Evolutionary conservation across 2,888 invertebrate species (phyloP), one percentile per base, ranked within the genome.

Genomic region (Synergus umbraculus): DNA sequence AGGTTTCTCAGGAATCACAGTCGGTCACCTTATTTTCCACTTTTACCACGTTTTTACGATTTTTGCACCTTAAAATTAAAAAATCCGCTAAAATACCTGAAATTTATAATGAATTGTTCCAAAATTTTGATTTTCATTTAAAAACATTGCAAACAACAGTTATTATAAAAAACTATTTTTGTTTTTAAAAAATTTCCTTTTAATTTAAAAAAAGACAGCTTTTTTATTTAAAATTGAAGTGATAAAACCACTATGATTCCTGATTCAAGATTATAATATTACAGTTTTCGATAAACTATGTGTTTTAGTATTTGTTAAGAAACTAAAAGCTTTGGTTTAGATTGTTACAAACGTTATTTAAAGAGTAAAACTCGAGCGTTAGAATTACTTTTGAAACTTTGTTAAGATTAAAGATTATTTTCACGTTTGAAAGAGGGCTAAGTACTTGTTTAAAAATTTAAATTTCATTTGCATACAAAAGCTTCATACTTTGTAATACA

Each of bases 311-410:
- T 18, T 58, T 18, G 3, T 58, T 9, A 58, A 58, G 58, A 18
- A 9, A n/a, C 9, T 58, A 18, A 58, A 58, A 58, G 54, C 18
- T 58, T 37, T 58, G 1, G 54, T 79, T 69, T 43, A 18, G 43
- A 64, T 9, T 15, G 22, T 4, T 73, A 18, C 69, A 13, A 15
- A 76, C 73, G 67, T 76, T 76, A 76, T 76, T 80, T 66, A 66
- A 78, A 80, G 63, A 78, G 78, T 78, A 10, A 29, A 41, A 60
- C 44, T 60, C 15, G 8, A 77, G 37, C 22, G 12, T 58, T 4
- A 43, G 22, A 49, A 46, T 49, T 76, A 5, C 2, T n/a, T 44
- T 76, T 22, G 8, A 46, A 44, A 69, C 60, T 41, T 41, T n/a
- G 1, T 44, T 37, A 78, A 67, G 63, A 63, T 18, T n/a, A 63